Evolutionary conservation across 1,140 invertebrate species (phyloP).

Genomic region (Diachasmimorpha longicaudata): DNA sequence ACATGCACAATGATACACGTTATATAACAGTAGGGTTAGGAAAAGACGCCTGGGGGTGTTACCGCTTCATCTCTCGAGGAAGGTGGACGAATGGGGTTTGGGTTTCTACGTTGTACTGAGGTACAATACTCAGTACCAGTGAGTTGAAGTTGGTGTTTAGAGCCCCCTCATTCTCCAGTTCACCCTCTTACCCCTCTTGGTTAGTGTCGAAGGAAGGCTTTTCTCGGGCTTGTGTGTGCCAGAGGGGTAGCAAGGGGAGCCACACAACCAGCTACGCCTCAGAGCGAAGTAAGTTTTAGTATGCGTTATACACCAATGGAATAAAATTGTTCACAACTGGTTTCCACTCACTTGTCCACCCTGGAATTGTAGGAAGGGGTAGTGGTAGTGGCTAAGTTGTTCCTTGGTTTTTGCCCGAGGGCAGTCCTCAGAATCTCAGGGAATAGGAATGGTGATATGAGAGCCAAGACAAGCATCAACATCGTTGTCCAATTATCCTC

Average conservation of each 20-base stretch:
- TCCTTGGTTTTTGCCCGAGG: slow-evolving; percentile 35
- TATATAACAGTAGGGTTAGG: background rate
- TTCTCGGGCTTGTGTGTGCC: slow-evolving; percentile 14
- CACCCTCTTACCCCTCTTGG: slow-evolving; percentile 24
- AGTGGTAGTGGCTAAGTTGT: slow-evolving; percentile 30
- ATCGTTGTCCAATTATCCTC: slow-evolving; percentile 11
- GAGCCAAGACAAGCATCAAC: slow-evolving; percentile 26
- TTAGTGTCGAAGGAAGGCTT: background rate
- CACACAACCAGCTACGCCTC: slow-evolving; percentile 30
- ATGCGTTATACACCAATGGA: slow-evolving; percentile 49
- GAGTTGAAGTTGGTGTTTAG: slow-evolving; percentile 47
- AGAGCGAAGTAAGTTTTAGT: slow-evolving; percentile 46
- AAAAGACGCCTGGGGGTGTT: slow-evolving; percentile 16
- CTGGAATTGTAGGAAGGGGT: slow-evolving; percentile 32
- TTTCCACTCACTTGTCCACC: slow-evolving; percentile 40
- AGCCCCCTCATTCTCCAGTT: slow-evolving; percentile 30
- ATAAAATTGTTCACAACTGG: slow-evolving; percentile 45
- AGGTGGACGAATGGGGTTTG: slow-evolving; percentile 19
- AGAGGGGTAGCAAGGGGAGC: slow-evolving; percentile 31
- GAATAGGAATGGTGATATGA: background rate
- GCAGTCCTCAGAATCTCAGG: slow-evolving; percentile 18
- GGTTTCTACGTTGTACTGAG: slow-evolving; percentile 1
- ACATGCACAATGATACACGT: slow-evolving; percentile 16
- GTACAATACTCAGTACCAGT: slow-evolving; percentile 1
- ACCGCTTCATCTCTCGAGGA: slow-evolving; percentile 9